A percentile compares a stretch with the other conserved stretches of the same genome.
These are phyloP conservation scores for Bombyx huttoni DNA, from an alignment of 2,888 invertebrate species.

Conservation along the genomic window DNA sequence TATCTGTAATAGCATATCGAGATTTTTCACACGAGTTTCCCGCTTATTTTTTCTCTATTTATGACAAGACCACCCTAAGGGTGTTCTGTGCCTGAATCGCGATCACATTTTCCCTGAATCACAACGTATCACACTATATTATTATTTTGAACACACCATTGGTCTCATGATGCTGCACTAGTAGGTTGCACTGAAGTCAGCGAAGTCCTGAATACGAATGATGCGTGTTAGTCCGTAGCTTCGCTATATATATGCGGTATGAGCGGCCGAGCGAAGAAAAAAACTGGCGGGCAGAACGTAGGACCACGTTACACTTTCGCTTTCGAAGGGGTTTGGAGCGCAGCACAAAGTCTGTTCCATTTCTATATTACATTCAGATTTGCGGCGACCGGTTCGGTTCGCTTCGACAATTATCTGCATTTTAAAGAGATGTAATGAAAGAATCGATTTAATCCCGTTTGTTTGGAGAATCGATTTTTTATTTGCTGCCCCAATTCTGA, in stretches of 20 bases:
- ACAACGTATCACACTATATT: conserved; percentile 28
- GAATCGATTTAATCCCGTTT: no score
- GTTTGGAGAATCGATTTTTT: no score
- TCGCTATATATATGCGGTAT: conserved; percentile 65
- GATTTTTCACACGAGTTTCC: no score
- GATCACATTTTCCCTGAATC: conserved; percentile 11
- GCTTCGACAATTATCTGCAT: neutral
- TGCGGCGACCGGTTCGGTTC: conserved; percentile 22
- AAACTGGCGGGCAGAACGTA: conserved; percentile 53
- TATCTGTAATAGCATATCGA: no score
- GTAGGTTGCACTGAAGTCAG: conserved; percentile 70
- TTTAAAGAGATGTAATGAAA: neutral
- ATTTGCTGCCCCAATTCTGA: no score
- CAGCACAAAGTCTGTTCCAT: conserved; percentile 46
- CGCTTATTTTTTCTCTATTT: no score
- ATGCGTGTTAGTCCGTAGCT: conserved; percentile 53
- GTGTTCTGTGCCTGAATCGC: no score
- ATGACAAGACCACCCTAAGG: no score
- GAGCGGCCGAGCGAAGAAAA: conserved; percentile 65
- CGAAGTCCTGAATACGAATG: conserved; percentile 71
- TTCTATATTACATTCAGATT: conserved; percentile 19
- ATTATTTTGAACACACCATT: conserved; percentile 55
- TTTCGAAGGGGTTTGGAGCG: conserved; percentile 53
- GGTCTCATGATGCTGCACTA: conserved; percentile 68
- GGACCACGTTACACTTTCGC: conserved; percentile 71